These are phyloP conservation scores for Salmo trutta DNA, from an alignment of 2,797 vertebrate species.

Conservation along the genomic window DNA sequence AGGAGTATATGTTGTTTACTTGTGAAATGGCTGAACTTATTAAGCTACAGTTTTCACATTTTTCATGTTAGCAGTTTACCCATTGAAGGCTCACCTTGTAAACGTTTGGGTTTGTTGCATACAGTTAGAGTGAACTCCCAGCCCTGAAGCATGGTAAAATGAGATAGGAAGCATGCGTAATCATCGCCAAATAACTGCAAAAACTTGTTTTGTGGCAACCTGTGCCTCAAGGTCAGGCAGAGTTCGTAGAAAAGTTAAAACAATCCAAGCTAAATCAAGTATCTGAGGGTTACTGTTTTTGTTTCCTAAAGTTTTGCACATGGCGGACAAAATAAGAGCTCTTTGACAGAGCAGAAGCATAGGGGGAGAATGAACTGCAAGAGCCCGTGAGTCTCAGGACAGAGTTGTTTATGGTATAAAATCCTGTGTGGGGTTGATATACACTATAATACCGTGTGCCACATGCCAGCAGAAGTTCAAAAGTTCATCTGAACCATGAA, in stretches of 20 bases:
- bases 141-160: conserved; percentile 71
- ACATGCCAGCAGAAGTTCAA: conserved; percentile 91
- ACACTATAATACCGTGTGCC: conserved; percentile 79
- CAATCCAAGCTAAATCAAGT: conserved; percentile 74
- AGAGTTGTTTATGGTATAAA: conserved; percentile 6
- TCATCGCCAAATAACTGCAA: conserved; percentile 67
- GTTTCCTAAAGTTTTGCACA: conserved; percentile 46
- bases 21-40: neutral
- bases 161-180: conserved; percentile 65
- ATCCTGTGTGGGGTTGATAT: conserved; percentile 73
- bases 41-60: neutral
- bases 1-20: neutral
- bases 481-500: conserved; percentile 95
- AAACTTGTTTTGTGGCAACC: conserved; percentile 79
- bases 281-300: conserved; percentile 70
- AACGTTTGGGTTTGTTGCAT: neutral
- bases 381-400: conserved; percentile 26
- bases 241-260: conserved; percentile 81
- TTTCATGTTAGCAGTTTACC: neutral
- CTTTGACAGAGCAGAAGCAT: neutral
- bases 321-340: neutral
- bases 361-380: conserved; percentile 1
- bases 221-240: conserved; percentile 76
- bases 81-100: conserved; percentile 1
- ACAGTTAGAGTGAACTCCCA: conserved; percentile 65